These are phyloP conservation scores for Megaceryle torquata DNA, from an alignment of 2,113 vertebrate genomes.

Conservation along the genomic window DNA sequence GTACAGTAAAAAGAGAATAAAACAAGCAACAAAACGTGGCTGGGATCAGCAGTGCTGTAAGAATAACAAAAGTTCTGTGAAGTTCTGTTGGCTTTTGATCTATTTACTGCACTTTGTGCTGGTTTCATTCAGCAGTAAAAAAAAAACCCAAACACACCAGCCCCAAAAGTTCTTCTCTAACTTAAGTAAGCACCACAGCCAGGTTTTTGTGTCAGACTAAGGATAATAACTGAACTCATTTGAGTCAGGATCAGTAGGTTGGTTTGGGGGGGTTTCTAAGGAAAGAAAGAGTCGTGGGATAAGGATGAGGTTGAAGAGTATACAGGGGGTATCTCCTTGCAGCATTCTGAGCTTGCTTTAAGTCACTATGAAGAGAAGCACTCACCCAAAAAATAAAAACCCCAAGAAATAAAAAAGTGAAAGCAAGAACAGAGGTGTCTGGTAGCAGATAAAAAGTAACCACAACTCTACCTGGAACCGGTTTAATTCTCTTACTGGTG, in stretches of 20 bases:
- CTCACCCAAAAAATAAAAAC: no score
- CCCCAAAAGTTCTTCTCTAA: neutral
- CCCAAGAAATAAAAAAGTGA: no score
- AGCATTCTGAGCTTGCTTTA: neutral
- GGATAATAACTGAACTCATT: neutral
- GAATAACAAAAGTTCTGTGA: neutral
- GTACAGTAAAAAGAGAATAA: neutral
- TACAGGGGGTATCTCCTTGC: rapidly evolving
- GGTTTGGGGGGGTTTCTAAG: no score
- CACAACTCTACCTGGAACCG: slow-evolving; percentile 34
- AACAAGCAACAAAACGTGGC: neutral
- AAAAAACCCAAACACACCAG: neutral
- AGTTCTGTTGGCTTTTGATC: neutral
- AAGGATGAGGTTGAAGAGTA: neutral
- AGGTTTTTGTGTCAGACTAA: neutral
- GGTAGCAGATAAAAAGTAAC: neutral
- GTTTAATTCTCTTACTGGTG: slow-evolving; percentile 13
- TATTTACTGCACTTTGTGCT: neutral
- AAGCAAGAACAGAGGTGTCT: rapidly evolving
- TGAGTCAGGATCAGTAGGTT: neutral
- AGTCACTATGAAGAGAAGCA: neutral
- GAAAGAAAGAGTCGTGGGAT: neutral
- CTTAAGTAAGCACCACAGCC: neutral
- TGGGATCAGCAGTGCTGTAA: neutral
- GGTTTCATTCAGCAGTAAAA: neutral